These are phyloP conservation scores for Sebastes kiyomatsui DNA, from an alignment of 2,797 vertebrate species.

Conservation along the genomic window DNA sequence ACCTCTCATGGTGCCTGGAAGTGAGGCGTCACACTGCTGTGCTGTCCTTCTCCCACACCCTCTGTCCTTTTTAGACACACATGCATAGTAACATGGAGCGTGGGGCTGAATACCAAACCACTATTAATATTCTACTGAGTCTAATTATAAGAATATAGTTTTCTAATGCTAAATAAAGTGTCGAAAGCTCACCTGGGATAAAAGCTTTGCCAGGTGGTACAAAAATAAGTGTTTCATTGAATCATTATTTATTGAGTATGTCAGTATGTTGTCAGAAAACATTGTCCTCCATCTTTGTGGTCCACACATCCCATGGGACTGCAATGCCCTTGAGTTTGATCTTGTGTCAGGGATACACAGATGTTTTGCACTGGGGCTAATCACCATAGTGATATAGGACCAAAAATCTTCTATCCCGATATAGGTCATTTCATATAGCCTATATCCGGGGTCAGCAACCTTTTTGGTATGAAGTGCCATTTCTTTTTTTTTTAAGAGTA, in stretches of 20 bases:
- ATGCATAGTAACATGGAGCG: background rate
- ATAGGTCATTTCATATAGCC: no score
- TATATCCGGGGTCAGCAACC: no score
- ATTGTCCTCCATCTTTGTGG: background rate
- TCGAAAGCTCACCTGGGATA: background rate
- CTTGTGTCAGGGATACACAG: background rate
- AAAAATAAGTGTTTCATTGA: background rate
- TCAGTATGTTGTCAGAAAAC: background rate
- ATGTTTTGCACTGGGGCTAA: background rate
- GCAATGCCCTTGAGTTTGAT: background rate
- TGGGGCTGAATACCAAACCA: background rate
- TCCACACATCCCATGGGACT: background rate
- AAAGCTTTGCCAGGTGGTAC: background rate
- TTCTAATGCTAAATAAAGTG: background rate
- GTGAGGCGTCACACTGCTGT: constrained; percentile 47
- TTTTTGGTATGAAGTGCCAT: no score
- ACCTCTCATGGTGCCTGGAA: constrained; percentile 50
- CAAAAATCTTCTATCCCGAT: no score
- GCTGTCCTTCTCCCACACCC: constrained; percentile 26
- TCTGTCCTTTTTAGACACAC: constrained; percentile 20
- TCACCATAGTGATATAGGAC: background rate
- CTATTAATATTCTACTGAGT: background rate
- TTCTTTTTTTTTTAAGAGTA: no score
- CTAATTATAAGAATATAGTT: background rate
- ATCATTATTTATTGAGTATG: background rate